A percentile compares a stretch with the other conserved stretches of the same genome.
Conservation (phyloP, 2,797 vertebrate genomes). For the Mormyrus proboscirostris region DNA sequence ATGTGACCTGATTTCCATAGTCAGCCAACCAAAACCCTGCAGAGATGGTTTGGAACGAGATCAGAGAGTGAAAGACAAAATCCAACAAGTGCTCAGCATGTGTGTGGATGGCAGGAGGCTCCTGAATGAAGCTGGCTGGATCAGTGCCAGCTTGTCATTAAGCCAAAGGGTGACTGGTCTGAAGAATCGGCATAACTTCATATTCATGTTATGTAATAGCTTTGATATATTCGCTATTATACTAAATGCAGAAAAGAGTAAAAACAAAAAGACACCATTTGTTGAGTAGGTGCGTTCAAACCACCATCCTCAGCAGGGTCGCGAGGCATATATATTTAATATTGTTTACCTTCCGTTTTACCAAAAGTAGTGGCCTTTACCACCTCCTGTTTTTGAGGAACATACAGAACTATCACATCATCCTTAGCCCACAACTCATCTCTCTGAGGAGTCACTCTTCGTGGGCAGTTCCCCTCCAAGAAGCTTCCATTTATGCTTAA, state of each 20-base stretch:
- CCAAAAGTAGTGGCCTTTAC: neutral
- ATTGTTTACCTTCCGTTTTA: neutral
- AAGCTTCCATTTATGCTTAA: neutral
- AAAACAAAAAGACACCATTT: neutral
- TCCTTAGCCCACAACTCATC: neutral
- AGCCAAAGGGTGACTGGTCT: neutral
- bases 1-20: neutral
- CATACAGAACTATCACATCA: neutral
- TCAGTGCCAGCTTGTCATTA: neutral
- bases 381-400: neutral
- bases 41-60: neutral
- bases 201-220: neutral
- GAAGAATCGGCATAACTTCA: neutral
- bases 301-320: neutral
- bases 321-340: neutral
- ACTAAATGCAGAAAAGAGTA: neutral
- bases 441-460: neutral
- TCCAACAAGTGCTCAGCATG: neutral
- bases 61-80: neutral
- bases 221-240: neutral
- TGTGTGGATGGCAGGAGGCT: neutral
- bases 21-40: neutral
- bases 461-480: neutral
- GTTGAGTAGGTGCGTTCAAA: neutral
- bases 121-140: neutral